Evolutionary conservation across 2,797 vertebrate genomes (phyloP), one percentile per base, ranked within the genome.

Genomic region (Echiichthys vipera): DNA sequence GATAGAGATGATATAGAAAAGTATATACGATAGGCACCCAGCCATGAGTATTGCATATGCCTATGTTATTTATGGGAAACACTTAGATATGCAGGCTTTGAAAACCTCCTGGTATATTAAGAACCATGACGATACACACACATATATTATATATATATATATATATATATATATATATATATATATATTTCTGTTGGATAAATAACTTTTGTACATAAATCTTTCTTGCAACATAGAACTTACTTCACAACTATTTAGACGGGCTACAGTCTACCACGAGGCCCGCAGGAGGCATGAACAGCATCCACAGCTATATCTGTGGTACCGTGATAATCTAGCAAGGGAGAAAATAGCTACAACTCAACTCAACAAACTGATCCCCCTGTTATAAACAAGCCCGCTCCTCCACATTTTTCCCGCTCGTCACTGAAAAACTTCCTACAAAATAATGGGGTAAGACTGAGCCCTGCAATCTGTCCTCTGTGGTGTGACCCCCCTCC

Each of bases 381-480:
- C n/a, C 39, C 40, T 14, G 56, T 70, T 77, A 49, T 65, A 84
- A 81, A 87, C 71, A 80, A 71, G 36, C 54, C 50, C 7, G 24
- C 58, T 54, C 59, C 68, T 80, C 70, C 63, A 65, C 71, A 71
- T 64, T 64, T 64, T 64, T 77, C 69, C 76, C 46, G n/a, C 73
- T 83, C 70, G 55, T 74, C n/a, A 29, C 72, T 51, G 61, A 78
- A 86, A 85, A 82, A 78, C 74, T 88, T 80, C 79, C 84, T 72
- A 65, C 75, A 55, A 85, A 91, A 88, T 87, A 89, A 89, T 47
- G 79, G 83, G 74, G 78, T 81, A 73, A 37, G 56, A 59, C 45
- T 15, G 68, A 86, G 81, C 49, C 77, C 87, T 87, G 71, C 77
- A 89, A 87, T 86, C 76, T 75, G 56, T 74, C 77, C 72, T 82